A percentile compares a stretch with the other conserved stretches of the same genome.
These are phyloP conservation scores for Aurelia aurita complex sp. Pacific DNA, from an alignment of 30 jellyfish, hydroid and myxozoan species.

Conservation along the genomic window DNA sequence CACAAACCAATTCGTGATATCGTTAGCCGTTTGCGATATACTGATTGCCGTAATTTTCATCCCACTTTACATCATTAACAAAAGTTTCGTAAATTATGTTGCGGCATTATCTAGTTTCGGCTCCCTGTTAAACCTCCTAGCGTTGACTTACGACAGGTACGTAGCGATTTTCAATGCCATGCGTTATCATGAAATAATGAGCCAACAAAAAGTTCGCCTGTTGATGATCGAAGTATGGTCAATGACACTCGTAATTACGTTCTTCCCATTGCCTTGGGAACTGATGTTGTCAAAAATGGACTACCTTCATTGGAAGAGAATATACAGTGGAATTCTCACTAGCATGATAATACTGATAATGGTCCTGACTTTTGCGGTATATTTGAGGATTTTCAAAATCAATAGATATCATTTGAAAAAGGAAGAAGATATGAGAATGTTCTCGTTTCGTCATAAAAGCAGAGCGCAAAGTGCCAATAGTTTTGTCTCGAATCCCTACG, in stretches of 20 bases:
- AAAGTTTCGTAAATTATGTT: conserved; percentile 27
- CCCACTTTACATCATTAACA: conserved; percentile 53
- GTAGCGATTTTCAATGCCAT: conserved; percentile 66
- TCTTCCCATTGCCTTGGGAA: conserved; percentile 64
- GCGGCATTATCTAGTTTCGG: conserved; percentile 70
- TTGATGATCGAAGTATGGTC: conserved; percentile 60
- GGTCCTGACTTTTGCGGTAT: conserved; percentile 11
- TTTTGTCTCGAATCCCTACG: not conserved
- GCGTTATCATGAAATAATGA: conserved; percentile 51
- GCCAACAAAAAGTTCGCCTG: conserved; percentile 30
- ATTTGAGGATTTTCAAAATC: conserved; percentile 42
- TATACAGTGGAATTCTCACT: conserved; percentile 68
- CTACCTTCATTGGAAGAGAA: conserved; percentile 25
- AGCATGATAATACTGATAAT: conserved; percentile 22
- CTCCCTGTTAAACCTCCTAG: conserved; percentile 59
- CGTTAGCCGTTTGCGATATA: conserved; percentile 62
- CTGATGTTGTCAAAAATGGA: conserved; percentile 15
- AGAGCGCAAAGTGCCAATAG: not conserved
- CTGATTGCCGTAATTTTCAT: conserved; percentile 53
- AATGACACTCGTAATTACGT: conserved; percentile 30
- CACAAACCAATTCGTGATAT: conserved; percentile 58
- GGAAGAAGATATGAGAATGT: conserved; percentile 4
- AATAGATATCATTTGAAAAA: conserved; percentile 33
- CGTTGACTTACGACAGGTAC: conserved; percentile 70
- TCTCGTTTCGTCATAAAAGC: not conserved